Conservation (phyloP, 2,888 invertebrate species). For the Prosapia bicincta region DNA sequence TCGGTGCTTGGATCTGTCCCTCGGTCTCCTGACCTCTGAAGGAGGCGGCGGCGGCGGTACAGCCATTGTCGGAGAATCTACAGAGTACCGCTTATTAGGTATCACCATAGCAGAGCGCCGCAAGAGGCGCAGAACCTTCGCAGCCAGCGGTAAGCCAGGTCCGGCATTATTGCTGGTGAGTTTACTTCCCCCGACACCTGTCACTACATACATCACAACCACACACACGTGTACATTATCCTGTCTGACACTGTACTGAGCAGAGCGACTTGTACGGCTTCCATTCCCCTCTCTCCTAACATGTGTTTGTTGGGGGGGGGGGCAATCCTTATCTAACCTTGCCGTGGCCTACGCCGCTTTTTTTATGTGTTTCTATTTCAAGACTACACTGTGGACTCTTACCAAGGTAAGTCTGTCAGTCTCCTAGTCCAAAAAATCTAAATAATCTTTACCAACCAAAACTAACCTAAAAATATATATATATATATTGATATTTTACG, state of each 20-base stretch:
- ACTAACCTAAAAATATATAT: too few relatives aligned
- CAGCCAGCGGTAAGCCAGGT: constrained; percentile 46
- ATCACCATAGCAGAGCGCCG: constrained; percentile 52
- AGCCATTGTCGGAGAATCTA: constrained; percentile 32
- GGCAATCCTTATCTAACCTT: neutral
- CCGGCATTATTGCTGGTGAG: neutral
- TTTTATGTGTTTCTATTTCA: too few relatives aligned
- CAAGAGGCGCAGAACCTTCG: constrained; percentile 61
- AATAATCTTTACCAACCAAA: too few relatives aligned
- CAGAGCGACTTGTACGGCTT: neutral
- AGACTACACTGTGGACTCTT: too few relatives aligned
- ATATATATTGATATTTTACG: too few relatives aligned
- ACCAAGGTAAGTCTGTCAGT: too few relatives aligned
- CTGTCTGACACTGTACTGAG: constrained; percentile 6
- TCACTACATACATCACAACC: constrained; percentile 12
- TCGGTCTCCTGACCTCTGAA: too few relatives aligned
- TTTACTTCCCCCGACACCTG: constrained; percentile 14
- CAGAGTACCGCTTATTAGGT: constrained; percentile 40
- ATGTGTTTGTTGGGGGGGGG: neutral
- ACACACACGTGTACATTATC: neutral
- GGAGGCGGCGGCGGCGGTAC: constrained; percentile 42
- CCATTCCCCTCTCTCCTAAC: neutral
- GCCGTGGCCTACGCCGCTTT: neutral
- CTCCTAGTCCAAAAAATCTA: too few relatives aligned
- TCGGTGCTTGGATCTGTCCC: constrained; percentile 35